Evolutionary conservation across 2,888 invertebrate genomes (phyloP).

Genomic region (Cephus spinipes): DNA sequence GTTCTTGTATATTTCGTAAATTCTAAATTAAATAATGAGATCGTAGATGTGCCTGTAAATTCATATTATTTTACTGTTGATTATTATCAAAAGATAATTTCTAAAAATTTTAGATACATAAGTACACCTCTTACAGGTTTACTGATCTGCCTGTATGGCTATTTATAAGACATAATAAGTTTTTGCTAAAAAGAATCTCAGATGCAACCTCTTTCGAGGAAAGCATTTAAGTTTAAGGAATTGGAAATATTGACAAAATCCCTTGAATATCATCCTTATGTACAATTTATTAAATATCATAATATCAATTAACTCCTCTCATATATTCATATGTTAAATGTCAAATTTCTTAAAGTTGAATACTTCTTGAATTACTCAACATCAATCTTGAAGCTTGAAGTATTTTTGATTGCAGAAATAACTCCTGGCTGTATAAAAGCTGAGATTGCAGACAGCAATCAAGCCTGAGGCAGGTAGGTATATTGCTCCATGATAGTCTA

Average conservation of each 20-base stretch:
- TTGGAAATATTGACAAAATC: neutral
- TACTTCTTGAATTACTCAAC: neutral
- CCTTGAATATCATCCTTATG: neutral
- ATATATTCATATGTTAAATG: neutral
- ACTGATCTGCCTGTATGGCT: too few relatives aligned
- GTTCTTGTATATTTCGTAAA: neutral
- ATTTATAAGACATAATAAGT: too few relatives aligned
- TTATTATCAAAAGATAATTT: too few relatives aligned
- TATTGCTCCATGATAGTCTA: neutral
- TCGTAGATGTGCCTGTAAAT: neutral
- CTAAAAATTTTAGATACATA: too few relatives aligned
- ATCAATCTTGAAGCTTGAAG: constrained; percentile 15
- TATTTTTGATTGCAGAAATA: constrained; percentile 22
- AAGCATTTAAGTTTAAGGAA: too few relatives aligned
- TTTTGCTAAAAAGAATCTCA: too few relatives aligned
- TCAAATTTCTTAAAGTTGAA: neutral
- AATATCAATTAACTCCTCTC: neutral
- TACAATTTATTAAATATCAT: neutral
- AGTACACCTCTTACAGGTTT: too few relatives aligned
- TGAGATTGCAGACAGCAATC: constrained; percentile 22
- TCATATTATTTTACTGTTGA: neutral
- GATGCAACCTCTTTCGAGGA: too few relatives aligned
- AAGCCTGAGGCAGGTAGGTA: constrained; percentile 13
- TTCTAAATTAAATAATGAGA: neutral
- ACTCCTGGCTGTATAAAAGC: constrained; percentile 14